Evolutionary conservation across 2,113 vertebrate species (phyloP), one percentile per base, ranked within the genome.

Genomic region (Tragulus kanchil): DNA sequence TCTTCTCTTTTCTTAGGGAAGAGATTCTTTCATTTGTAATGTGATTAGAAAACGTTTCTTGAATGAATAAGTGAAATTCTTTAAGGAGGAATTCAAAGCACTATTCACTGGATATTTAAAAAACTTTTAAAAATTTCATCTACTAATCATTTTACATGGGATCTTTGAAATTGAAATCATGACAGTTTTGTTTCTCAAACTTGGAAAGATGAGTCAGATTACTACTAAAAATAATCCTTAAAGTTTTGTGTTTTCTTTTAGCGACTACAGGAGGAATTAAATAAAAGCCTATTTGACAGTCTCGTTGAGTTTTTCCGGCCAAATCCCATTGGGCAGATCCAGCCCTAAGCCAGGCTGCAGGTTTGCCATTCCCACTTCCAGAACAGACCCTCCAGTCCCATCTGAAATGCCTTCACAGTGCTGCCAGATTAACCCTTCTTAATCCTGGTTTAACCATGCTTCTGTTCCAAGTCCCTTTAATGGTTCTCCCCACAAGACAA

Each of bases 221-320:
- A 87, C 31, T 95, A 28, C 78, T 65, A 78, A 61, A 87, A 91
- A 52, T 95, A 87, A 96, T 84, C 13, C 84, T 62, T 97, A 8
- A 96, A 42, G 61, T 42, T 97, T 94, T 97, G 89, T 97, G n/a
- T 75, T 75, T 87, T 67, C 89, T 92, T 94, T 93, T 97, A 99
- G 99, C 84, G 90, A 97, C 97, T 99, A 91, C 99, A 99, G 97
- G 99, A 99, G 56, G 98, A 99, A 73, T 98, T 99, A 96, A 99
- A 99, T 98, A 99, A 99, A 98, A 99, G 99, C 48, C 98, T 99
- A 9, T 98, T 99, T 98, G 99, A 99, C 97, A 99, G 97, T 73
- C 97, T 99, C 85, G 90, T 99, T 93, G 98, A 98, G 96, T 99
- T 99, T 98, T n/a, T n/a, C n/a, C n/a, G 52, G 31, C 23, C 54